A percentile compares a stretch with the other conserved stretches of the same genome.
Conservation (phyloP, 2,888 invertebrate genomes). For the Pollenia amentaria region DNA sequence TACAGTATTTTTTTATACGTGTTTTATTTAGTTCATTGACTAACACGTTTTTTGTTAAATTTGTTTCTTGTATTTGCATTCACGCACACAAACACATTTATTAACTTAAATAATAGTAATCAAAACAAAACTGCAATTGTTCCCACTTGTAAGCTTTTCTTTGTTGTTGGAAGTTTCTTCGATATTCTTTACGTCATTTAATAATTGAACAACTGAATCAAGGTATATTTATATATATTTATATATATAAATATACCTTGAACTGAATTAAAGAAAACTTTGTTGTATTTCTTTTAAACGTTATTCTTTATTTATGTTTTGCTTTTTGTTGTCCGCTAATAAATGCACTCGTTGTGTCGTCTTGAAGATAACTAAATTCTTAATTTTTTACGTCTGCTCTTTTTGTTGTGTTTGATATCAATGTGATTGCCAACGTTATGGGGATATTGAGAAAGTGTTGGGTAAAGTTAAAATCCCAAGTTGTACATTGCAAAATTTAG, state of each 20-base stretch:
- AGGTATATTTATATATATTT: too few species aligned
- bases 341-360: conserved; percentile 62
- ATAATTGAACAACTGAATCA: not conserved
- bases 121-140: conserved; percentile 57
- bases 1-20: conserved; percentile 31
- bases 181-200: not conserved
- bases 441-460: not conserved
- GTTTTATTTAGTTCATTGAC: conserved; percentile 29
- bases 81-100: conserved; percentile 5
- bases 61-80: conserved; percentile 23
- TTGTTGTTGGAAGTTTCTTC: too few species aligned
- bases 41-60: conserved; percentile 34
- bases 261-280: not conserved
- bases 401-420: conserved; percentile 60
- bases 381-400: conserved; percentile 59
- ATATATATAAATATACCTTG: too few species aligned
- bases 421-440: conserved; percentile 57
- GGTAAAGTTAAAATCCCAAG: not conserved
- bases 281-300: not conserved
- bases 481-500: not conserved
- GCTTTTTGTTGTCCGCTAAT: conserved; percentile 31
- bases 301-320: conserved; percentile 3
- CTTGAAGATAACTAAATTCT: conserved; percentile 66
- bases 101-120: conserved; percentile 18
- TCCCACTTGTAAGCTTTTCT: not conserved